These are phyloP conservation scores for Ceyx cyanopectus DNA, from an alignment of 2,113 vertebrate species.

Conservation along the genomic window DNA sequence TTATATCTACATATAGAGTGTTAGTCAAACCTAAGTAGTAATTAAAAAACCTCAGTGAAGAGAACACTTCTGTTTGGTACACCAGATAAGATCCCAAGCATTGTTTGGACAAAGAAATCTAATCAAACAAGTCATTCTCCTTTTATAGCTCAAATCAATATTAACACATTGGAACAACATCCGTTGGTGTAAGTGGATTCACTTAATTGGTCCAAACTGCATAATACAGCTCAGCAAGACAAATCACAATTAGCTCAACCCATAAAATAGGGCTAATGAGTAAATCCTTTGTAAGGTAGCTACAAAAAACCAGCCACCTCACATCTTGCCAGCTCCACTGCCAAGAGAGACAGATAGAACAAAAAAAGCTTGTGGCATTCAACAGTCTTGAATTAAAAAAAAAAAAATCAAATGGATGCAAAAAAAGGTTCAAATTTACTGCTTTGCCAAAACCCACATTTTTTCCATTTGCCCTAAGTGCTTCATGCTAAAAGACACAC, in stretches of 20 bases:
- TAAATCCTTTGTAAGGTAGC: constrained; percentile 64
- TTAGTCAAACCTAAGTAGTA: background rate
- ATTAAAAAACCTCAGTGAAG: background rate
- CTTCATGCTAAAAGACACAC: background rate
- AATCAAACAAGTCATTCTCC: constrained; percentile 56
- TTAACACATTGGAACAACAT: constrained; percentile 57
- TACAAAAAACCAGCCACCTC: constrained; percentile 36
- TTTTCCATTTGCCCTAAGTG: background rate
- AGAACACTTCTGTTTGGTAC: constrained; percentile 14
- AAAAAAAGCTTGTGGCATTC: constrained; percentile 27
- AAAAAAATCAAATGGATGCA: background rate
- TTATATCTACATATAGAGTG: background rate
- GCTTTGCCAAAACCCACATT: background rate
- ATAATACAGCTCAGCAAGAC: constrained; percentile 70
- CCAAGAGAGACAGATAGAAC: constrained; percentile 35
- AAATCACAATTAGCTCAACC: constrained; percentile 72
- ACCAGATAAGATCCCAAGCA: constrained; percentile 4
- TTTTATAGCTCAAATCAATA: constrained; percentile 70
- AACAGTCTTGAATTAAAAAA: background rate
- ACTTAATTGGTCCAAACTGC: constrained; percentile 68
- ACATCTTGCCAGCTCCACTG: constrained; percentile 24
- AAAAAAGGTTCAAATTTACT: constrained; percentile 26
- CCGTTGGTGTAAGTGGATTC: constrained; percentile 58
- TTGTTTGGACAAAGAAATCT: constrained; percentile 54
- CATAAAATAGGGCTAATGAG: constrained; percentile 71